Evolutionary conservation across 1,140 invertebrate species (phyloP).

Genomic region (Alviniconcha marisindica): DNA sequence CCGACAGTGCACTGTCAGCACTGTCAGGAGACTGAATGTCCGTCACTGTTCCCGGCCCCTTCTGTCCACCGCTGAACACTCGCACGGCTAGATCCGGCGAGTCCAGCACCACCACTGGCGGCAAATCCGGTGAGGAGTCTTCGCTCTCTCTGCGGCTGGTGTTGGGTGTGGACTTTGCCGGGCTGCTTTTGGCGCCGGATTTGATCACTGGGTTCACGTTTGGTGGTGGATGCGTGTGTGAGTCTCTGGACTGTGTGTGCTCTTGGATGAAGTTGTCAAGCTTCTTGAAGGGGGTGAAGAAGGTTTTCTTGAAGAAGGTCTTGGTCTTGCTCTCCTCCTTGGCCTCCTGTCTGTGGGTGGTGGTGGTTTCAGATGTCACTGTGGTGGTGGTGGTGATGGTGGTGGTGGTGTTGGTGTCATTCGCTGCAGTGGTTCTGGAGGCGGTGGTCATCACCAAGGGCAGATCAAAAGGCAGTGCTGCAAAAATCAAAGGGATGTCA

Average conservation of each 20-base stretch:
- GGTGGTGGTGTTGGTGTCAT: too few relatives aligned
- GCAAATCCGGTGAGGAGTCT: conserved; percentile 53
- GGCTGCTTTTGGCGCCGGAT: too few relatives aligned
- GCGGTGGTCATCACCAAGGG: neutral
- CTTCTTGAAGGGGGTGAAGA: conserved; percentile 58
- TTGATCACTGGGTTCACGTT: neutral
- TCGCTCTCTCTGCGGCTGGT: neutral
- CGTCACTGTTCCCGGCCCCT: neutral
- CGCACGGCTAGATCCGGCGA: conserved; percentile 61
- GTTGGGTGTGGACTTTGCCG: neutral
- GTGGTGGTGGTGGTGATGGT: neutral
- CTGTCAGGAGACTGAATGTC: conserved; percentile 31
- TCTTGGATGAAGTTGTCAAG: conserved; percentile 41
- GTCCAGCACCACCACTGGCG: conserved; percentile 58
- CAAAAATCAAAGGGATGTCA: too few relatives aligned
- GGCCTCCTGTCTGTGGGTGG: neutral
- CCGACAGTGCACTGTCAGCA: conserved; percentile 30
- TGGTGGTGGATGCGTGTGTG: neutral
- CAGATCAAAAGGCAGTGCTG: neutral
- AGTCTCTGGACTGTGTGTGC: neutral
- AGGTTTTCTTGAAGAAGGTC: conserved; percentile 55
- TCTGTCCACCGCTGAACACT: conserved; percentile 45
- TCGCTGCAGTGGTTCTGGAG: neutral
- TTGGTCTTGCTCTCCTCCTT: conserved; percentile 32
- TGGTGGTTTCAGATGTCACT: conserved; percentile 1